A percentile compares a stretch with the other conserved stretches of the same genome.
phyloP scores from a whole-genome alignment of 2,888 invertebrate species.

The Magallana nippona region DNA sequence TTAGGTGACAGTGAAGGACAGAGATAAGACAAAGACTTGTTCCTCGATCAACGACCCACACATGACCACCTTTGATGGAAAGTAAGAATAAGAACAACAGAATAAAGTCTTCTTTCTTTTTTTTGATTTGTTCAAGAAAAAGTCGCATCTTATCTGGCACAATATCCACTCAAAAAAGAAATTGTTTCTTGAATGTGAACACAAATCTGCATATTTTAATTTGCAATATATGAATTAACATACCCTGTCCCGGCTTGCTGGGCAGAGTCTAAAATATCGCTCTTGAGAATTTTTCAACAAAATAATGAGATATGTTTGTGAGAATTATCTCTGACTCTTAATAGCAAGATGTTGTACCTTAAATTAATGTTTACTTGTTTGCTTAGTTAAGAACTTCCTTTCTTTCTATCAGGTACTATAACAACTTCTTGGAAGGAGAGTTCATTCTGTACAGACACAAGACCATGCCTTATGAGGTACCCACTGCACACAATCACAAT shows the following conservation, averaged over 20 bases:
- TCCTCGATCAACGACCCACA: conserved; percentile 74
- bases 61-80: conserved; percentile 65
- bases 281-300: too few relatives aligned
- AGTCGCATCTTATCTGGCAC: too few relatives aligned
- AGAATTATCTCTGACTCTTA: neutral
- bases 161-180: too few relatives aligned
- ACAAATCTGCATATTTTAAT: too few relatives aligned
- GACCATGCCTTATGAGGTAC: conserved; percentile 69
- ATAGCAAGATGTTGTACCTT: neutral
- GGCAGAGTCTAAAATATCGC: too few relatives aligned
- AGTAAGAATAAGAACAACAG: conserved; percentile 46
- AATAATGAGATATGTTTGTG: too few relatives aligned
- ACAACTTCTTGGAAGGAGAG: conserved; percentile 70
- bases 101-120: neutral
- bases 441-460: conserved; percentile 68
- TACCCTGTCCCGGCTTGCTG: too few relatives aligned
- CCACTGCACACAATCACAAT: neutral
- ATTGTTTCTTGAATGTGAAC: too few relatives aligned
- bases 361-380: conserved; percentile 40
- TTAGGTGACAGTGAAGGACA: conserved; percentile 68
- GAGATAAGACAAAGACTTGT: conserved; percentile 62
- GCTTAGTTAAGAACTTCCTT: too few relatives aligned
- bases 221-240: too few relatives aligned
- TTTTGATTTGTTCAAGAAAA: too few relatives aligned
- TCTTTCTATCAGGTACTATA: conserved; percentile 58